Evolutionary conservation across 2,113 vertebrate genomes (phyloP).

Genomic region (Dicrurus megarhynchus): DNA sequence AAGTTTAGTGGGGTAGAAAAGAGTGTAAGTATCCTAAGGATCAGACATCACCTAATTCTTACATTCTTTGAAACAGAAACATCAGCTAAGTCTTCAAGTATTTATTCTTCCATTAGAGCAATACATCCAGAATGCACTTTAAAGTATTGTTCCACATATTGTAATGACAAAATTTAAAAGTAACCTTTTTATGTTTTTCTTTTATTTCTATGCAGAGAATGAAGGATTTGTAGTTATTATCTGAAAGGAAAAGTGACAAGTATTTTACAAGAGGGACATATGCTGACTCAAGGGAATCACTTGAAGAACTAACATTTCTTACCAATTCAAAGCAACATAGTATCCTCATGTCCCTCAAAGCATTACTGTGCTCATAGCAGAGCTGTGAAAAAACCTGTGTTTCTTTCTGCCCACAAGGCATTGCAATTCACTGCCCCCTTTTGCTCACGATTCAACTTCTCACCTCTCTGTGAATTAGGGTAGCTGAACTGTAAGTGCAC

Average conservation of each 20-base stretch:
- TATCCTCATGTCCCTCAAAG: not conserved
- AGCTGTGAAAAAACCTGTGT: not conserved
- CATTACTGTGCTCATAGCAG: not conserved
- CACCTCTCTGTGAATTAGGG: not conserved
- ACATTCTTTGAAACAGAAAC: not conserved
- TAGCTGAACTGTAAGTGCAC: not conserved
- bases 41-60: not conserved
- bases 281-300: not conserved
- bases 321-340: not conserved
- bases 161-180: not conserved
- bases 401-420: not conserved
- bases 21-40: not conserved
- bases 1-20: not conserved
- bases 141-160: not conserved
- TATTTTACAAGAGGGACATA: not conserved
- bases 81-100: not conserved
- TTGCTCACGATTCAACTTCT: not conserved
- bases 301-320: not conserved
- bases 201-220: not conserved
- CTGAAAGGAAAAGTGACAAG: not conserved
- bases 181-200: not conserved
- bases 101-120: not conserved
- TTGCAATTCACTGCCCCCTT: not conserved
- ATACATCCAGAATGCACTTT: not conserved
- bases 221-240: not conserved